Conservation (phyloP, 2,888 invertebrate species). For the Heliconius aoede region DNA sequence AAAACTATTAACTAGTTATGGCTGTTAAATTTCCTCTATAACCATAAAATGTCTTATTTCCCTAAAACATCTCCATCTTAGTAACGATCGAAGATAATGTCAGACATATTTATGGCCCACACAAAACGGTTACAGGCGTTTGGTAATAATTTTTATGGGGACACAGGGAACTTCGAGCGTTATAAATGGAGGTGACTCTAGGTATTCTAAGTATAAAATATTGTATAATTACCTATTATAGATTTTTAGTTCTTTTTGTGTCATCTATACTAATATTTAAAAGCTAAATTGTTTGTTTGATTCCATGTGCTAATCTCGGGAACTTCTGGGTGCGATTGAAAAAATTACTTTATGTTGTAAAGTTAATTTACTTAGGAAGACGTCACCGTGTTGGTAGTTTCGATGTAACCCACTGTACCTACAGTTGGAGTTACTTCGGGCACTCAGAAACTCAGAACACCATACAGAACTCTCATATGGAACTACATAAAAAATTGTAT, state of each 20-base stretch:
- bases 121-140: conserved; percentile 55
- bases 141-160: conserved; percentile 50
- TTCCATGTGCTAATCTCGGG: neutral
- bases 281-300: neutral
- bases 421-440: no score
- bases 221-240: neutral
- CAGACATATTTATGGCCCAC: conserved; percentile 65
- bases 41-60: conserved; percentile 70
- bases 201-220: neutral
- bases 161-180: conserved; percentile 41
- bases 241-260: no score
- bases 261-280: no score
- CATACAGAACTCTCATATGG: no score
- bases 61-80: conserved; percentile 64
- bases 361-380: no score
- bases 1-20: conserved; percentile 55
- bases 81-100: conserved; percentile 59
- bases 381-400: no score
- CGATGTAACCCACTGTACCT: no score
- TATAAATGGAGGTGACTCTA: conserved; percentile 31
- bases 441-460: no score
- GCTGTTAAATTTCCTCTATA: conserved; percentile 64
- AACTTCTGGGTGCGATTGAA: neutral
- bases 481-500: neutral
- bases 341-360: no score